These are phyloP conservation scores for Eulemur macaco DNA, from an alignment of 2,113 vertebrate species.

Conservation along the genomic window DNA sequence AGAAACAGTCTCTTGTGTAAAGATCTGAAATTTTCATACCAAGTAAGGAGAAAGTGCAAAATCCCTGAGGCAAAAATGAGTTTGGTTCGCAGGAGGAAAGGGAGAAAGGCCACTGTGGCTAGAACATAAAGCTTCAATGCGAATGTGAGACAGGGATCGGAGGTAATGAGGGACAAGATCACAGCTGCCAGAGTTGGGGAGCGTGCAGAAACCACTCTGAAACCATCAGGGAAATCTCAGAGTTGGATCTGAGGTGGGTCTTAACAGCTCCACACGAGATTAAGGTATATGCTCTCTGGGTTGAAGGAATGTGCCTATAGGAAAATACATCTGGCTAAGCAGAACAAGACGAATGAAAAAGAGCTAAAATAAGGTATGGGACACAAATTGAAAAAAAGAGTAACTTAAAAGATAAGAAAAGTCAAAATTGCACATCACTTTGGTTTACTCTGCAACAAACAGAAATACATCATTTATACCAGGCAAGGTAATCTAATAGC, in stretches of 20 bases:
- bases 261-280: not conserved
- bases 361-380: not conserved
- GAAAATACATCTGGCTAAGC: not conserved
- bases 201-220: not conserved
- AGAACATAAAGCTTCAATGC: not conserved
- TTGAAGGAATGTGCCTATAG: not conserved
- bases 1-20: not conserved
- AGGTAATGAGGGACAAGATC: too few species aligned
- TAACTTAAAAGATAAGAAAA: not conserved
- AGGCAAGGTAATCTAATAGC: not conserved
- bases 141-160: not conserved
- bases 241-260: not conserved
- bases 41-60: not conserved
- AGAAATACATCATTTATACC: not conserved
- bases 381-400: not conserved
- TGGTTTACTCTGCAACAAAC: not conserved
- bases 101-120: not conserved
- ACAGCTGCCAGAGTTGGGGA: not conserved
- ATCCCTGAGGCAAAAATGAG: not conserved
- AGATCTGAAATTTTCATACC: not conserved
- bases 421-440: not conserved
- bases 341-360: not conserved
- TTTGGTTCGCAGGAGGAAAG: not conserved
- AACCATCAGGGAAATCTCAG: not conserved
- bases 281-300: not conserved